phyloP scores from a whole-genome alignment of 1,140 invertebrate genomes.

The Drosophila murphyi region DNA sequence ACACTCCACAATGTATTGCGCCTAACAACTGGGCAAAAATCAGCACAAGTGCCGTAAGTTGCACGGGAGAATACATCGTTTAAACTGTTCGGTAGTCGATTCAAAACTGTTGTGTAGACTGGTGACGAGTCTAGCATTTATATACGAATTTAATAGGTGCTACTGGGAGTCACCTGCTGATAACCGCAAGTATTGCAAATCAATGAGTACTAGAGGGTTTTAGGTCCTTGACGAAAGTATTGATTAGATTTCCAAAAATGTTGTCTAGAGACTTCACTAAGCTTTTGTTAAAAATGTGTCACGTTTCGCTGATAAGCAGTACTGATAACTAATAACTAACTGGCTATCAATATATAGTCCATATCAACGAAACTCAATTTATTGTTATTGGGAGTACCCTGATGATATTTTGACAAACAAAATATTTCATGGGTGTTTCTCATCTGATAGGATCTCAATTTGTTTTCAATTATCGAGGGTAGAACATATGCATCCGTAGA shows the following conservation, averaged over 20 bases:
- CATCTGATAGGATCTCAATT: too few relatives aligned
- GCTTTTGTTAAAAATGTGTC: too few relatives aligned
- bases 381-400: too few relatives aligned
- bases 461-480: too few relatives aligned
- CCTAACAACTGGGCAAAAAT: constrained; percentile 40
- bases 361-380: too few relatives aligned
- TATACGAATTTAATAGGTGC: background rate
- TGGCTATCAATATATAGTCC: too few relatives aligned
- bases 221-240: background rate
- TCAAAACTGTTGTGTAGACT: background rate
- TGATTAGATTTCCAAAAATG: constrained; percentile 3
- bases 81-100: background rate
- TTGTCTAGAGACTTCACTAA: too few relatives aligned
- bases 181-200: background rate
- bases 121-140: background rate
- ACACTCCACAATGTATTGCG: constrained; percentile 32
- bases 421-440: too few relatives aligned
- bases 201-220: background rate
- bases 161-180: background rate
- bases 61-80: constrained; percentile 27
- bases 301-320: too few relatives aligned
- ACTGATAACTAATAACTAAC: too few relatives aligned
- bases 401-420: too few relatives aligned
- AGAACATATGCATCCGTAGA: too few relatives aligned
- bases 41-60: constrained; percentile 3